A percentile compares a stretch with the other conserved stretches of the same genome.
Conservation (phyloP, 1,140 invertebrate species). For the Coptotermes formosanus region DNA sequence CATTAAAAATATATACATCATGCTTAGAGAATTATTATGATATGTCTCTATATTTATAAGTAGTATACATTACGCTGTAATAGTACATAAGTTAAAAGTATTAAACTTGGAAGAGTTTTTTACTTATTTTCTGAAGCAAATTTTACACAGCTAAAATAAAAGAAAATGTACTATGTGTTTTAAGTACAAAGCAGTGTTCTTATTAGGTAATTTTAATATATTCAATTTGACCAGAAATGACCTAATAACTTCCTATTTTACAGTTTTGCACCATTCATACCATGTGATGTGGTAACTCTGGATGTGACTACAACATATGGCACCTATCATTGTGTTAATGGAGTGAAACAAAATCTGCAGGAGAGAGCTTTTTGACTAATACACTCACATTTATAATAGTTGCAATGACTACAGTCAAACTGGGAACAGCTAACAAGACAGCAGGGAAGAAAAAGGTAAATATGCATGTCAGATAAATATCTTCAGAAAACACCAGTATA, state of each 20-base stretch:
- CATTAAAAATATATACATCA: slow-evolving; percentile 20
- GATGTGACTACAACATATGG: slow-evolving; percentile 1
- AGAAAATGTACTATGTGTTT: neutral
- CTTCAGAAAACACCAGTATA: slow-evolving; percentile 18
- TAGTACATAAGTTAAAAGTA: slow-evolving; percentile 16
- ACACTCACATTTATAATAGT: slow-evolving; percentile 26
- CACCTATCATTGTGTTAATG: neutral
- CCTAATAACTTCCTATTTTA: neutral
- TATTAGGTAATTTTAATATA: neutral
- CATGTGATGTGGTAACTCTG: neutral
- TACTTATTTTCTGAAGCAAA: slow-evolving; percentile 11
- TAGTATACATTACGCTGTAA: slow-evolving; percentile 17
- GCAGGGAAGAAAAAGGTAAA: neutral
- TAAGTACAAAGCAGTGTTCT: neutral
- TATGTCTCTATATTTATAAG: slow-evolving; percentile 16
- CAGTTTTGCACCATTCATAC: slow-evolving; percentile 8
- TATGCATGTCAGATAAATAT: slow-evolving; percentile 4
- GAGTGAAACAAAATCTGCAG: neutral
- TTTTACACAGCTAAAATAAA: neutral
- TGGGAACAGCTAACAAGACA: slow-evolving; percentile 22
- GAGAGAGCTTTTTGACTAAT: slow-evolving; percentile 24
- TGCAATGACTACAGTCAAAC: slow-evolving; percentile 17
- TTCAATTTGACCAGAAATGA: neutral
- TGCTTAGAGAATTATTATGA: neutral
- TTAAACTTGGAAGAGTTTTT: neutral